These are phyloP conservation scores for Ormyrus rosae DNA, from an alignment of 2,888 invertebrate genomes.

Conservation along the genomic window DNA sequence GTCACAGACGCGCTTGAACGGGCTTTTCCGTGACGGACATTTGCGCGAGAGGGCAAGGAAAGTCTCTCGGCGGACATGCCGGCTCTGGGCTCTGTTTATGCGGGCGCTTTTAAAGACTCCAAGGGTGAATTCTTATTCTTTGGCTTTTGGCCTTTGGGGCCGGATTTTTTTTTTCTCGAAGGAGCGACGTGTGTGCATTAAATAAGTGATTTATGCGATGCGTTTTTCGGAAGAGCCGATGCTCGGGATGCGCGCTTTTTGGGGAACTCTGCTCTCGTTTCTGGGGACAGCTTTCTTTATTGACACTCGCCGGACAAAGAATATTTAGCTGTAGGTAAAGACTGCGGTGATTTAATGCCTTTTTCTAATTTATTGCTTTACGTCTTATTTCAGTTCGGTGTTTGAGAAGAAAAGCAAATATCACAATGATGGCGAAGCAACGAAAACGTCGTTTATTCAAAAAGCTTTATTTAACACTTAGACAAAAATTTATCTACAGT, in stretches of 20 bases:
- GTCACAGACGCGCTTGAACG: conserved; percentile 51
- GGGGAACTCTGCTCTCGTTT: conserved; percentile 34
- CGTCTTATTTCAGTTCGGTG: conserved; percentile 30
- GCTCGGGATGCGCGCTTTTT: too few species aligned
- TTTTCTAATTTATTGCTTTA: conserved; percentile 12
- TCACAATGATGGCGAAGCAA: not conserved
- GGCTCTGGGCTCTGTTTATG: not conserved
- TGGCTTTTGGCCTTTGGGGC: conserved; percentile 15
- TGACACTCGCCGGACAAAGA: conserved; percentile 45
- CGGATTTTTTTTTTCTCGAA: conserved; percentile 9
- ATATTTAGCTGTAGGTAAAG: conserved; percentile 30
- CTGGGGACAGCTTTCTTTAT: conserved; percentile 6
- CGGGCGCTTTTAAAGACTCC: conserved; percentile 51
- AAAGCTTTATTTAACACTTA: not conserved
- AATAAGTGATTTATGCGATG: conserved; percentile 47
- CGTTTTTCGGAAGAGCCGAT: conserved; percentile 25
- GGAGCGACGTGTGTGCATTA: conserved; percentile 36
- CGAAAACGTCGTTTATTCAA: not conserved
- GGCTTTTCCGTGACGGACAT: conserved; percentile 64
- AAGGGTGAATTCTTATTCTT: conserved; percentile 61
- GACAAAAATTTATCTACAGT: too few species aligned
- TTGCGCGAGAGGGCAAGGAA: conserved; percentile 48
- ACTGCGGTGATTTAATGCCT: conserved; percentile 40
- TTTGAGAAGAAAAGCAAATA: conserved; percentile 29
- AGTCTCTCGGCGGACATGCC: not conserved